These are phyloP conservation scores for Glomeris maerens DNA, from an alignment of 1,140 invertebrate species.

Conservation along the genomic window DNA sequence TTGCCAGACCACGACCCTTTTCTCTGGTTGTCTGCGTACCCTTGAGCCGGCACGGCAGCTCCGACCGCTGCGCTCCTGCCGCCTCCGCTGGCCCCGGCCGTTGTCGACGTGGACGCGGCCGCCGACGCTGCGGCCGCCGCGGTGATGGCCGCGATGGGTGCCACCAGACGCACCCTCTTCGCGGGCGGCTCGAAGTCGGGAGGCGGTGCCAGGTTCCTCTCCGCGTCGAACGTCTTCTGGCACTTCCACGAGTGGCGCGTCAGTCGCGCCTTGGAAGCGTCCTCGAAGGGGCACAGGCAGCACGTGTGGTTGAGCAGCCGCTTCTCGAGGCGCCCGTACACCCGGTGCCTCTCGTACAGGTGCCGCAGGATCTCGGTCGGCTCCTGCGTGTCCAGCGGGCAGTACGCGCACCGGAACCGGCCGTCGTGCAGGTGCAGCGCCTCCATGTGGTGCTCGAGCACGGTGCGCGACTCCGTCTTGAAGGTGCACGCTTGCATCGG, in stretches of 20 bases:
- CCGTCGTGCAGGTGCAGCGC: constrained; percentile 81
- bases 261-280: constrained; percentile 84
- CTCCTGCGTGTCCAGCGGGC: constrained; percentile 61
- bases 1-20: no score
- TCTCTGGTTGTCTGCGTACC: constrained; percentile 22
- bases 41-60: constrained; percentile 15
- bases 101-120: constrained; percentile 12
- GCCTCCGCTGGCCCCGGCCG: background rate
- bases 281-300: constrained; percentile 84
- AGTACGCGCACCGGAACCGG: constrained; percentile 58
- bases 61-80: background rate
- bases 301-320: constrained; percentile 81
- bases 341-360: constrained; percentile 76
- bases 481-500: constrained; percentile 84
- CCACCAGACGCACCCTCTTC: constrained; percentile 46
- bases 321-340: constrained; percentile 62
- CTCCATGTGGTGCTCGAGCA: constrained; percentile 77
- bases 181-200: constrained; percentile 81
- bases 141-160: constrained; percentile 7
- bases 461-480: constrained; percentile 73
- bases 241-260: constrained; percentile 77
- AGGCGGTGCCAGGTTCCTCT: constrained; percentile 65
- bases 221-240: constrained; percentile 75
- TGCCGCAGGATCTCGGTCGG: constrained; percentile 79
- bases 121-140: constrained; percentile 6